Evolutionary conservation across 1,140 invertebrate species (phyloP), one percentile per base, ranked within the genome.

Genomic region (Caligus rogercresseyi): DNA sequence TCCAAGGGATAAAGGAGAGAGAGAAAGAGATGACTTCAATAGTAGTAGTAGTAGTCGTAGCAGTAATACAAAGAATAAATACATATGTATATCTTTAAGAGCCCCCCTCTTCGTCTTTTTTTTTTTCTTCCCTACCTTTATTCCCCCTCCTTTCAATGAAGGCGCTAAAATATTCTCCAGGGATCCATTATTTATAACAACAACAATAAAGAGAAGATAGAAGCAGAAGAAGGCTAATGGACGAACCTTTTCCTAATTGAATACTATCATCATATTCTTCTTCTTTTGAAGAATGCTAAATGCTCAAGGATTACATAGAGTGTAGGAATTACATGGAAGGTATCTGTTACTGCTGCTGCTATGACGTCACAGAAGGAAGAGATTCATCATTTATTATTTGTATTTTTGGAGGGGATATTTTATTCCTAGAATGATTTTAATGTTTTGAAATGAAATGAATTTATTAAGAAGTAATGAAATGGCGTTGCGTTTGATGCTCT

Each of bases 21-120:
- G 18, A 61, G 63, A 65, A 58, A 61, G 55, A 57, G 53, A 23
- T 15, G 20, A 63, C 56, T 25, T 21, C 31, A 64, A 16, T 58
- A 3, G 60, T 24, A 23, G 25, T 26, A 51, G 23, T n/a, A 16
- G 21, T 54, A 19, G 21, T 16, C 4, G 11, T 16, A 54, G 3
- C 19, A n/a, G 21, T 16, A 54, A 21, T 7, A 54, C 14, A 7
- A 54, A 54, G 7, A 21, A 54, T 16, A 7, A n/a, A 54, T 20
- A 54, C 53, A 54, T 54, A 11, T 54, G 53, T 54, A 54, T 13
- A 16, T 3, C 19, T 20, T 16, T 16, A 54, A 54, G 53, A 54
- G 31, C 31, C 31, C 31, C n/a, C 31, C n/a, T 43, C n/a, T 43
- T 43, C 31, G n/a, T 43, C 31, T n/a, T 43, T 60, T 60, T 15